phyloP scores from a whole-genome alignment of 2,113 vertebrate species.

The Lanius collurio region DNA sequence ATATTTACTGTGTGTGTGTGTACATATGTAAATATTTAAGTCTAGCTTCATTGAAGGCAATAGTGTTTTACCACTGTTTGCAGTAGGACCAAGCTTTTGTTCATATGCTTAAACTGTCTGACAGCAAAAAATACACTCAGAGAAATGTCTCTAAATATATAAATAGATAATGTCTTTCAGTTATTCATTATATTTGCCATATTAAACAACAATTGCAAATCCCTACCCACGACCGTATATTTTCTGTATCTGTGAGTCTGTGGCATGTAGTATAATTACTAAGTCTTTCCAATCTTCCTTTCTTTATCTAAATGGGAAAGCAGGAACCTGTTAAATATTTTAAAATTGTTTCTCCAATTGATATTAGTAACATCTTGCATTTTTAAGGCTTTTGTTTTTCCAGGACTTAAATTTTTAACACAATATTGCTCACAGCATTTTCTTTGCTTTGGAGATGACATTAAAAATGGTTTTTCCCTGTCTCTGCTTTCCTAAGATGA shows the following conservation, averaged over 20 bases:
- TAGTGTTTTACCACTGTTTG: not conserved
- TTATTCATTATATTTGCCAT: not conserved
- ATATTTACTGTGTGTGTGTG: not conserved
- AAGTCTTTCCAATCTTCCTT: not conserved
- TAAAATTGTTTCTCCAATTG: constrained; percentile 14
- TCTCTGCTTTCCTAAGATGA: constrained; percentile 22
- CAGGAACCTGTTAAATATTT: constrained; percentile 23
- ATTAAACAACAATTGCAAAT: not conserved
- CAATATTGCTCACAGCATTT: constrained; percentile 45
- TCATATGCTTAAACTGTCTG: not conserved
- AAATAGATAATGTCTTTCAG: not conserved
- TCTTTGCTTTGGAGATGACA: constrained; percentile 10
- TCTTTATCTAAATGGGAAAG: not conserved
- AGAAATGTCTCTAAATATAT: not conserved
- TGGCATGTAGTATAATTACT: not conserved
- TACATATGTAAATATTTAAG: not conserved
- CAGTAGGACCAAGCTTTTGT: not conserved
- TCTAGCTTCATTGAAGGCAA: not conserved
- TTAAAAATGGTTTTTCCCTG: constrained; percentile 24
- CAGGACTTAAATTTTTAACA: constrained; percentile 60
- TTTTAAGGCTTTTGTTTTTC: constrained; percentile 49
- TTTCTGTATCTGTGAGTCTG: not conserved
- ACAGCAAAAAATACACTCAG: not conserved
- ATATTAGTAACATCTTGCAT: constrained; percentile 23
- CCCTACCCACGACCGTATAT: not conserved